Base-by-base conservation (phyloP, 2,113 vertebrate species). In the Oryzias woworae region DNA sequence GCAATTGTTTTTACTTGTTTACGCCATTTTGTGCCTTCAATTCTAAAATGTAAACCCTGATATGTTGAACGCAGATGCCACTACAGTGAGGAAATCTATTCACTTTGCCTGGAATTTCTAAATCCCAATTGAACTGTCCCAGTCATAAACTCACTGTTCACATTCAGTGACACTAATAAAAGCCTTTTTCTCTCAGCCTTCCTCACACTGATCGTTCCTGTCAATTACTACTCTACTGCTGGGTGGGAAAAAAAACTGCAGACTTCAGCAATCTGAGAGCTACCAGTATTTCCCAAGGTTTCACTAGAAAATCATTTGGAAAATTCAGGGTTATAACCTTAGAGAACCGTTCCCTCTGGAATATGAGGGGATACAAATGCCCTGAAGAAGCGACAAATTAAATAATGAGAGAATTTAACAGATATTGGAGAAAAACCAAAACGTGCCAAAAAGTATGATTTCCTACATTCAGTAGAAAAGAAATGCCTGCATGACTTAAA, bases 261-360 rank as follows among this genome's bases (percentile, higher is more conserved):
- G 56, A 64, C 62, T 60, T 88, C 78, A 84, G 85, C 85, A 81
- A 62, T 82, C 73, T 74, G 65, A 65, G 58, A 54, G 54, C 56
- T 59, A 71, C 43, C 64, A 57, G 61, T 44, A 66, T 74, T 69
- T 81, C 52, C 62, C 56, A 36, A 67, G 69, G 67, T 70, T 84
- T 84, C 78, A 69, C 77, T 85, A 78, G 64, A 71, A 73, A 81
- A 77, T 83, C 80, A 75, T 46, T 73, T 80, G 54, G 77, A 82
- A 80, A 75, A 73, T 66, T 75, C 59, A 64, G 72, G 58, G 62
- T 79, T 71, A 73, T 69, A 57, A 66, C 73, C 69, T 80, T 73
- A 64, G 62, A 72, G 58, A 58, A 71, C 51, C 50, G 55, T 53
- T 77, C 67, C 77, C 78, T 51, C 28, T 58, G 84, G 75, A 63